Percentiles rank a stretch among this genome's conserved stretches.
Evolutionary conservation across 1,140 invertebrate species (phyloP).

Genomic region (Penaeus chinensis): DNA sequence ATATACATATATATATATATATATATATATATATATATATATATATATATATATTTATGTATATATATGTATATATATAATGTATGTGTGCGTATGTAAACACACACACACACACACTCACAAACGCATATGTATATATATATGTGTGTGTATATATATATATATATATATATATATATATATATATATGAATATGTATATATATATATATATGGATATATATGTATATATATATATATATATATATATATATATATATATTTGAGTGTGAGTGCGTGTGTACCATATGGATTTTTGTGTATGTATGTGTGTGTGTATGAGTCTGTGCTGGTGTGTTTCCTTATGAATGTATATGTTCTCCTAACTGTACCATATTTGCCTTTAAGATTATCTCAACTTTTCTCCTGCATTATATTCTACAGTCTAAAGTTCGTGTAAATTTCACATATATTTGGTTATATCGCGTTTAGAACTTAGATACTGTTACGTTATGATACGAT

Average conservation of each 20-base stretch:
- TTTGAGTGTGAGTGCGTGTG: background rate
- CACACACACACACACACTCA: too few relatives aligned
- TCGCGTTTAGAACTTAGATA: too few relatives aligned
- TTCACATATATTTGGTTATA: background rate
- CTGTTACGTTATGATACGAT: background rate
- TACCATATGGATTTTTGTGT: background rate
- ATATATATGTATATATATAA: too few relatives aligned
- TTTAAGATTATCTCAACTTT: background rate
- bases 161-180: background rate
- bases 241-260: constrained; percentile 16
- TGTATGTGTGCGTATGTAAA: too few relatives aligned
- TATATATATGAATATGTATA: background rate
- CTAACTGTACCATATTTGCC: background rate
- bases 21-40: too few relatives aligned
- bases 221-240: constrained; percentile 4
- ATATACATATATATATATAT: too few relatives aligned
- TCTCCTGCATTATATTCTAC: background rate
- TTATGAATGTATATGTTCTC: too few relatives aligned
- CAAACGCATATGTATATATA: too few relatives aligned
- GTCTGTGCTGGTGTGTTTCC: background rate
- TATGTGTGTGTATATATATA: background rate
- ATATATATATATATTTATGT: too few relatives aligned
- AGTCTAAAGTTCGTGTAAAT: background rate
- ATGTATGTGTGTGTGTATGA: background rate
- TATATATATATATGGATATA: background rate